A percentile compares a stretch with the other conserved stretches of the same genome.
phyloP scores from a whole-genome alignment of 30 jellyfish, hydroid and myxozoan genomes.

The Rhopilema esculentum region DNA sequence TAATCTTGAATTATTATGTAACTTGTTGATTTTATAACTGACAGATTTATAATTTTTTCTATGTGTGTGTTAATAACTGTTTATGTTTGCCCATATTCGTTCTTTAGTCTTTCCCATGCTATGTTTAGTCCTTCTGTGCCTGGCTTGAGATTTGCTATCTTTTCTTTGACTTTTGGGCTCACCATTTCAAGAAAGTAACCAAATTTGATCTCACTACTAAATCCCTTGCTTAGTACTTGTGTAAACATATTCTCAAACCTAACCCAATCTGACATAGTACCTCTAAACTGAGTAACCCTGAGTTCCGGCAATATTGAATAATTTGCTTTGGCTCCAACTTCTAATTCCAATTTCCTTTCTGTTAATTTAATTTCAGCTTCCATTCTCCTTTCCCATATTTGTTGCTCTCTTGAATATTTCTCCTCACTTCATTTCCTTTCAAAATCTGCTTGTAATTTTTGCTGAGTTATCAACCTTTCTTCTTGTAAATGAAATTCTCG shows the following conservation, averaged over 20 bases:
- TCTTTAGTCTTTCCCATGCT: conserved; percentile 41
- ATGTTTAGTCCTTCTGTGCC: conserved; percentile 8
- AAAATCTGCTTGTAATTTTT: conserved; percentile 10
- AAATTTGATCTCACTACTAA: conserved; percentile 27
- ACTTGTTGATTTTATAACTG: background rate
- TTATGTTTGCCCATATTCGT: conserved; percentile 37
- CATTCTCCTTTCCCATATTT: conserved; percentile 31
- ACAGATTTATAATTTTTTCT: conserved; percentile 6
- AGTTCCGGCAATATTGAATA: conserved; percentile 41
- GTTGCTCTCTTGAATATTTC: background rate
- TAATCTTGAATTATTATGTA: conserved; percentile 19
- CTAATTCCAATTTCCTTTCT: conserved; percentile 21
- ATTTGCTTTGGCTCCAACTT: conserved; percentile 13
- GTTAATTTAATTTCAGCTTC: conserved; percentile 38
- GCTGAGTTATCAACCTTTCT: background rate
- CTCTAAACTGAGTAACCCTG: conserved; percentile 33
- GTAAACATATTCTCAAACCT: conserved; percentile 47
- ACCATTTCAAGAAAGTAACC: conserved; percentile 52
- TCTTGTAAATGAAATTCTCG: conserved; percentile 10
- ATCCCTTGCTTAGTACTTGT: conserved; percentile 17
- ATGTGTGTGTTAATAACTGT: conserved; percentile 28
- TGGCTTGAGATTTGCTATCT: conserved; percentile 18
- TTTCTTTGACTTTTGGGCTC: conserved; percentile 30
- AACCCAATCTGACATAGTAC: conserved; percentile 51
- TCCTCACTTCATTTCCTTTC: background rate